These are phyloP conservation scores for Pseudochromis fuscus DNA, from an alignment of 2,797 vertebrate species.

Conservation along the genomic window DNA sequence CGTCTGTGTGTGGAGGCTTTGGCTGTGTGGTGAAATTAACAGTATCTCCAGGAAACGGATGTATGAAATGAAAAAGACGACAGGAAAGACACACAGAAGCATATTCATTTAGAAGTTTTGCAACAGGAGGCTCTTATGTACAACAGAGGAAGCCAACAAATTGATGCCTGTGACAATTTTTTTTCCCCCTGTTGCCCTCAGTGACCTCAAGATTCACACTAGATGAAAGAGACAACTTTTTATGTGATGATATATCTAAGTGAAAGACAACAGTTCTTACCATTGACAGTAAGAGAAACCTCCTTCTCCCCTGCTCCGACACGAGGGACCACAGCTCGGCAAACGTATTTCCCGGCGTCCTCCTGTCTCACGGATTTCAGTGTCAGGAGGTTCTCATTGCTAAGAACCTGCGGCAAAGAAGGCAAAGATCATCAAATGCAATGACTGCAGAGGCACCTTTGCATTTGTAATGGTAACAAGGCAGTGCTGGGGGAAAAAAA, in stretches of 20 bases:
- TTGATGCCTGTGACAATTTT: slow-evolving; percentile 61
- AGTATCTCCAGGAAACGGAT: slow-evolving; percentile 5
- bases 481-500: slow-evolving; percentile 42
- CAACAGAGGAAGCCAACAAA: slow-evolving; percentile 35
- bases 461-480: slow-evolving; percentile 56
- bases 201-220: slow-evolving; percentile 46
- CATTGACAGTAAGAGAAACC: slow-evolving; percentile 96
- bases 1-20: slow-evolving; percentile 15
- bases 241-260: slow-evolving; percentile 24
- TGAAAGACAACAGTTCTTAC: slow-evolving; percentile 81
- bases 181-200: slow-evolving; percentile 49
- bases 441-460: slow-evolving; percentile 57
- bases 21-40: slow-evolving; percentile 41
- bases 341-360: slow-evolving; percentile 97
- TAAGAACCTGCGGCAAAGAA: slow-evolving; percentile 89
- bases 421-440: slow-evolving; percentile 68
- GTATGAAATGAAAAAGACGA: not conserved
- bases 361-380: slow-evolving; percentile 96
- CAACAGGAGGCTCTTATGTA: slow-evolving; percentile 25
- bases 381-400: slow-evolving; percentile 96
- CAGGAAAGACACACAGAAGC: not conserved
- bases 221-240: slow-evolving; percentile 40
- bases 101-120: slow-evolving; percentile 28
- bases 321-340: slow-evolving; percentile 94
- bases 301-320: slow-evolving; percentile 96